Percentiles rank a stretch among this genome's conserved stretches.
Conservation (phyloP, 2,113 vertebrate species). For the Leptosomus discolor region DNA sequence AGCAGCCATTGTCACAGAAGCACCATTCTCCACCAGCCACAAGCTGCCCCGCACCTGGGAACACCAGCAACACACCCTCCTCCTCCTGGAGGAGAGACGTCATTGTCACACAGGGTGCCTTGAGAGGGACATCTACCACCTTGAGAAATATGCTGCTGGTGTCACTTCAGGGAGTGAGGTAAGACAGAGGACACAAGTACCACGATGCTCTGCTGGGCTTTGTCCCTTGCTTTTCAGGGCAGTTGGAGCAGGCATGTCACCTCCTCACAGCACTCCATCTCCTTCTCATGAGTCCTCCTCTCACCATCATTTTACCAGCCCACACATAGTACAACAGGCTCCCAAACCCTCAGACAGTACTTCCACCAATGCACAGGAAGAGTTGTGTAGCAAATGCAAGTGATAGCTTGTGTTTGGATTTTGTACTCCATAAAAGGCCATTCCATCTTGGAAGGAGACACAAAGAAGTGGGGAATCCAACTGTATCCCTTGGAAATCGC, state of each 20-base stretch:
- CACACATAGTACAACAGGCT: not conserved
- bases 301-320: not conserved
- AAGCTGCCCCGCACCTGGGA: fast-evolving
- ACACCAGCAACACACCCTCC: not conserved
- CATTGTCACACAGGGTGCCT: not conserved
- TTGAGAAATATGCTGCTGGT: not conserved
- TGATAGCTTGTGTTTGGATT: not conserved
- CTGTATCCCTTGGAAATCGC: not conserved
- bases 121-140: not conserved
- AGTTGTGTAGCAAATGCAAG: not conserved
- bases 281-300: not conserved
- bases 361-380: not conserved
- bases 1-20: not conserved
- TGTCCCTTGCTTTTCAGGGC: not conserved
- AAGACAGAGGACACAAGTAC: too few species aligned
- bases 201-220: not conserved
- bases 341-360: not conserved
- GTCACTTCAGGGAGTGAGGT: not conserved
- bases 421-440: not conserved
- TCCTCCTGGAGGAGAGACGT: fast-evolving
- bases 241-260: not conserved
- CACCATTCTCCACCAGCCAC: not conserved
- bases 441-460: not conserved
- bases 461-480: not conserved
- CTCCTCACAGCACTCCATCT: not conserved